These are phyloP conservation scores for Melanaphis sacchari DNA, from an alignment of 1,140 invertebrate genomes.

Conservation along the genomic window DNA sequence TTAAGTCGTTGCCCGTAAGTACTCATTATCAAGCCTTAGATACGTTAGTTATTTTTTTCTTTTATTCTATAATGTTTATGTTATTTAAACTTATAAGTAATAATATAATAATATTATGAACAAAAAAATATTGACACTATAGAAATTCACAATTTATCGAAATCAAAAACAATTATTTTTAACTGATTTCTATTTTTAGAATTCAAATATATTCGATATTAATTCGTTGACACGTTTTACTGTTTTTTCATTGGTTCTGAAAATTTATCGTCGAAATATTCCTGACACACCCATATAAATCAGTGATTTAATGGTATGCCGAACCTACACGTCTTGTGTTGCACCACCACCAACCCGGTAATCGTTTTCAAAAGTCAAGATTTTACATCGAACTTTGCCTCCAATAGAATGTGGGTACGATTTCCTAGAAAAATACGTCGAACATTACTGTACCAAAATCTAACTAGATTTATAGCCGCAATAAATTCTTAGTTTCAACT, in stretches of 20 bases:
- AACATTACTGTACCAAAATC: slow-evolving; percentile 19
- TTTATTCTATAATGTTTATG: too few relatives aligned
- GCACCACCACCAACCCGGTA: neutral
- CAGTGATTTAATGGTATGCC: slow-evolving; percentile 49
- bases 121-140: neutral
- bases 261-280: slow-evolving; percentile 36
- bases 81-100: neutral
- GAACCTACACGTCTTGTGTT: neutral
- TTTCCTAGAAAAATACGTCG: slow-evolving; percentile 34
- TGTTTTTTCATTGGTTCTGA: neutral
- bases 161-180: neutral
- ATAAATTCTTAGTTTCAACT: slow-evolving; percentile 28
- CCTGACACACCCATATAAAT: slow-evolving; percentile 19
- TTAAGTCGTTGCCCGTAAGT: too few relatives aligned
- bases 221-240: slow-evolving; percentile 25
- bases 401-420: slow-evolving; percentile 21
- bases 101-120: neutral
- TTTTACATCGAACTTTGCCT: neutral
- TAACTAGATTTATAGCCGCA: slow-evolving; percentile 19
- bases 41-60: too few relatives aligned
- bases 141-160: neutral
- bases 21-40: too few relatives aligned
- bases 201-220: slow-evolving; percentile 7
- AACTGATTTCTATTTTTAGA: neutral
- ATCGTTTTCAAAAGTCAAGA: slow-evolving; percentile 45